Evolutionary conservation across 2,797 vertebrate species (phyloP).

Genomic region (Gymnocypris eckloni): DNA sequence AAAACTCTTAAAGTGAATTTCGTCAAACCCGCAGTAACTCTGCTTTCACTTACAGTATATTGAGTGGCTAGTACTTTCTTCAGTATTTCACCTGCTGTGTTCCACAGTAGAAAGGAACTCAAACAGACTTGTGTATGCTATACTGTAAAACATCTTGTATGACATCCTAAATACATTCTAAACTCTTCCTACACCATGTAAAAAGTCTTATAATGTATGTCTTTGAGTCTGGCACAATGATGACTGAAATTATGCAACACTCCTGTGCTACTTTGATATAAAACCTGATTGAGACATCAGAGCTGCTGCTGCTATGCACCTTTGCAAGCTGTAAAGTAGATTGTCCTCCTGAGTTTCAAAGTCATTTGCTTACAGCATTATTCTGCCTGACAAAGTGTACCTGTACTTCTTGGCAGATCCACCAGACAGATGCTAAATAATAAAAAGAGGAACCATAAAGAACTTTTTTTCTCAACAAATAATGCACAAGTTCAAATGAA

Average conservation of each 20-base stretch:
- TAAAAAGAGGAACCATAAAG: slow-evolving; percentile 26
- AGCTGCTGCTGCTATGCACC: not conserved
- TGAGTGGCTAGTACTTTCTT: not conserved
- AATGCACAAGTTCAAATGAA: slow-evolving; percentile 21
- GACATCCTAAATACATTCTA: not conserved
- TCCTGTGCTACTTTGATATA: not conserved
- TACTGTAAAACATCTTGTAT: not conserved
- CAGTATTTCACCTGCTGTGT: not conserved
- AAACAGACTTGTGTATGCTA: not conserved
- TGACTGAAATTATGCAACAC: slow-evolving; percentile 25
- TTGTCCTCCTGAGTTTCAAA: slow-evolving; percentile 23
- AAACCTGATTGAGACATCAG: slow-evolving; percentile 20
- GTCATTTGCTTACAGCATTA: slow-evolving; percentile 45
- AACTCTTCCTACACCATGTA: not conserved
- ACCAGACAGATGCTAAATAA: slow-evolving; percentile 46
- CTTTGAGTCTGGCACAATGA: slow-evolving; percentile 5
- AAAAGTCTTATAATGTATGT: not conserved
- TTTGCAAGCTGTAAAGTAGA: slow-evolving; percentile 2
- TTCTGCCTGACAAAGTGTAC: slow-evolving; percentile 40
- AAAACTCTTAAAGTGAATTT: not conserved
- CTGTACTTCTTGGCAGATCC: slow-evolving; percentile 38
- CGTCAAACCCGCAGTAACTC: not conserved
- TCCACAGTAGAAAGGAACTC: not conserved
- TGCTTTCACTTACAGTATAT: not conserved
- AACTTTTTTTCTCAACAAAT: slow-evolving; percentile 38